These are phyloP conservation scores for Nerophis lumbriciformis DNA, from an alignment of 2,113 vertebrate species.

Conservation along the genomic window DNA sequence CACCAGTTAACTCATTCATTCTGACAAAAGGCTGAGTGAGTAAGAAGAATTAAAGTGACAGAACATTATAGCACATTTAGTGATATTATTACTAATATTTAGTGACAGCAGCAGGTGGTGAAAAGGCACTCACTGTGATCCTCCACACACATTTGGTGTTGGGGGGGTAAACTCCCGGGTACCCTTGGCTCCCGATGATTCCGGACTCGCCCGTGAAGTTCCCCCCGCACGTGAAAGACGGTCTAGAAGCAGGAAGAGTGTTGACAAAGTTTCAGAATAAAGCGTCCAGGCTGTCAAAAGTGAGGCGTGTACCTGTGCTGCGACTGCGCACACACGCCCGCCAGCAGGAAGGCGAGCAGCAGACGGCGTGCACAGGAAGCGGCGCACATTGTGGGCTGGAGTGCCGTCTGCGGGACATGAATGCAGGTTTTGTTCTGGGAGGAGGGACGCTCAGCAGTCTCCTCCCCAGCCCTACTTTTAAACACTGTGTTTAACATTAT, in stretches of 20 bases:
- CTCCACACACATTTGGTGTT: slow-evolving; percentile 98
- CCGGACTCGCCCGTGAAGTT: slow-evolving; percentile 88
- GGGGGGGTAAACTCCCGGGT: slow-evolving; percentile 95
- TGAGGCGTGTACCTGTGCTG: slow-evolving; percentile 66
- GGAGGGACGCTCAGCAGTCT: slow-evolving; percentile 67
- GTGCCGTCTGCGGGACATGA: slow-evolving; percentile 67
- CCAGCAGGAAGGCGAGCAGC: slow-evolving; percentile 46
- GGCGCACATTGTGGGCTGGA: slow-evolving; percentile 59
- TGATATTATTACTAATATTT: too few relatives aligned
- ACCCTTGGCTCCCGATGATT: slow-evolving; percentile 95
- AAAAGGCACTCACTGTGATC: slow-evolving; percentile 85
- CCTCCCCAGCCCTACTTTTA: too few relatives aligned
- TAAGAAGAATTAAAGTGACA: too few relatives aligned
- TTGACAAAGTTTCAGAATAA: neutral
- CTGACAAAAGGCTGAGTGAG: too few relatives aligned
- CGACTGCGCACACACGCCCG: slow-evolving; percentile 58
- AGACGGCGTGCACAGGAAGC: slow-evolving; percentile 63
- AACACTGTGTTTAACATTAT: too few relatives aligned
- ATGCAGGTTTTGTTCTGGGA: slow-evolving; percentile 80
- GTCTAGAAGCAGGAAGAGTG: slow-evolving; percentile 61
- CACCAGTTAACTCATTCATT: too few relatives aligned
- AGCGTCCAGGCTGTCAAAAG: neutral
- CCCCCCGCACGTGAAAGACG: slow-evolving; percentile 87
- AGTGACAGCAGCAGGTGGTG: too few relatives aligned
- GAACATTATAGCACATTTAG: too few relatives aligned